Conservation (phyloP, 2,113 vertebrate genomes). For the Nicator chloris region DNA sequence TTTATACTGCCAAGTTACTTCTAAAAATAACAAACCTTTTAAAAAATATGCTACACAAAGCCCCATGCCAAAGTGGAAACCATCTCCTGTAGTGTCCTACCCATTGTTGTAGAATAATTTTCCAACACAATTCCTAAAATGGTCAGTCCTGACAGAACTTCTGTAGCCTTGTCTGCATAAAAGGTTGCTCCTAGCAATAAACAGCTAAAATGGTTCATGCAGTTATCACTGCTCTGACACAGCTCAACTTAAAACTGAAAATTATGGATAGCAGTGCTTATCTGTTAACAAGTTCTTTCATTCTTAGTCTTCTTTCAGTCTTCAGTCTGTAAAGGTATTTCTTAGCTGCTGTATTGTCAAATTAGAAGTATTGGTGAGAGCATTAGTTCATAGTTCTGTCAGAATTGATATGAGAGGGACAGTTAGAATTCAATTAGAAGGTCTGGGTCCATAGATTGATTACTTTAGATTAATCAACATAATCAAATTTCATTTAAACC, state of each 20-base stretch:
- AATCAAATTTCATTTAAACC: neutral
- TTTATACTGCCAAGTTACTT: conserved; percentile 6
- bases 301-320: neutral
- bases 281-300: neutral
- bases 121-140: conserved; percentile 11
- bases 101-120: neutral
- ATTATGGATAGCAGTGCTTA: neutral
- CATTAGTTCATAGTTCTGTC: neutral
- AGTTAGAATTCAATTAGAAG: neutral
- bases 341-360: neutral
- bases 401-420: neutral
- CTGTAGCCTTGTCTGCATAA: neutral
- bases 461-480: neutral
- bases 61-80: neutral
- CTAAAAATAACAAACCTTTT: neutral
- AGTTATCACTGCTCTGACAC: neutral
- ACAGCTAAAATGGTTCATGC: neutral
- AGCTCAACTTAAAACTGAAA: neutral
- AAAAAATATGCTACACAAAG: neutral
- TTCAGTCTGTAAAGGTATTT: neutral
- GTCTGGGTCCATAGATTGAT: neutral
- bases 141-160: neutral
- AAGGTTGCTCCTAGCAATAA: neutral
- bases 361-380: neutral
- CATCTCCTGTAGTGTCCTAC: neutral